phyloP scores from a whole-genome alignment of 2,797 vertebrate species.

The Notoglanidium macrostoma region DNA sequence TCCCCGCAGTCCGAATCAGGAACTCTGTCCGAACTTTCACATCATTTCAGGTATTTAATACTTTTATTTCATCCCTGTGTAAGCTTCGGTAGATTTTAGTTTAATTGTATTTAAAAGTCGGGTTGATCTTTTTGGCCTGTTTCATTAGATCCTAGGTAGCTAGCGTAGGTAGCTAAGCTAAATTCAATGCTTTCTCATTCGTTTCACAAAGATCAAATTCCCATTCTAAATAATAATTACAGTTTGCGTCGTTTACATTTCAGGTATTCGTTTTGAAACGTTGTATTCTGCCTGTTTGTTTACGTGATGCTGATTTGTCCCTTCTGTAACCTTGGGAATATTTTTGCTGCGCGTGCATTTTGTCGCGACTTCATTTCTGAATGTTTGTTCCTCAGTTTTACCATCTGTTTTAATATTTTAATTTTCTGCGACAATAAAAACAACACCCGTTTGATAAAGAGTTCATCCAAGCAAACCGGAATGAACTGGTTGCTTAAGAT shows the following conservation, averaged over 20 bases:
- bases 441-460: neutral
- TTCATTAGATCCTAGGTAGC: neutral
- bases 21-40: conserved; percentile 48
- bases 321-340: conserved; percentile 32
- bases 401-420: neutral
- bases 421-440: neutral
- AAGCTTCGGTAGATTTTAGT: neutral
- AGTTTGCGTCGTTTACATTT: too few species aligned
- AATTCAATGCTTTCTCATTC: neutral
- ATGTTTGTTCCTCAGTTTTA: neutral
- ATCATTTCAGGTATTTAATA: conserved; percentile 64
- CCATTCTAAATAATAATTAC: neutral
- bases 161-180: conserved; percentile 4
- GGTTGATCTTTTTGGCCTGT: conserved; percentile 13
- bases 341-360: neutral
- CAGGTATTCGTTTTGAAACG: neutral
- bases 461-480: neutral
- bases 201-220: neutral
- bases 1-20: conserved; percentile 50
- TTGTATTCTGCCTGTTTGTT: neutral
- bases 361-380: neutral
- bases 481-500: neutral
- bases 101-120: neutral
- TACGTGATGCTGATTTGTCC: neutral
- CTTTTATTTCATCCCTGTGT: neutral